phyloP scores from a whole-genome alignment of 1,140 invertebrate species.

The Drosophila yakuba region DNA sequence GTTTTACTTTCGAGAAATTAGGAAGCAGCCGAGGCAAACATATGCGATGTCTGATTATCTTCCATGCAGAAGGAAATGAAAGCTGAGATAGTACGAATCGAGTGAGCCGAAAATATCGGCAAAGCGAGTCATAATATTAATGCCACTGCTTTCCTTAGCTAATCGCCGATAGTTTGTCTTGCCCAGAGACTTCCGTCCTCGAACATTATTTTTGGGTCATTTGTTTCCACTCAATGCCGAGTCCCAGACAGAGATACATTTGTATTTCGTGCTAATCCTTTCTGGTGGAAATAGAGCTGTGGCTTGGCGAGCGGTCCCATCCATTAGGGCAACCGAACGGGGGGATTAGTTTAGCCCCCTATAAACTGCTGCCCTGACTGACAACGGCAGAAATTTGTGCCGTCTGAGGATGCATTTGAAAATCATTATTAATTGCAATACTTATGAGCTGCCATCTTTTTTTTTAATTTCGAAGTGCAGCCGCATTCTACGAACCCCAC shows the following conservation, averaged over 20 bases:
- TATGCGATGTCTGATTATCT: conserved; percentile 58
- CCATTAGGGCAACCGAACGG: conserved; percentile 65
- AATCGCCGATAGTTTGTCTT: conserved; percentile 72
- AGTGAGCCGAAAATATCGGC: conserved; percentile 13
- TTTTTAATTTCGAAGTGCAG: conserved; percentile 50
- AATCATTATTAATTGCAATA: conserved; percentile 80
- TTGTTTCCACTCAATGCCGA: conserved; percentile 48
- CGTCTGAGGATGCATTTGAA: conserved; percentile 44
- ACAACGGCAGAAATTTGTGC: conserved; percentile 46
- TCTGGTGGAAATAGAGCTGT: conserved; percentile 67
- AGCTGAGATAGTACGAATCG: neutral
- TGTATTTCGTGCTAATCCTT: conserved; percentile 75
- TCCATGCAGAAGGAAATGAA: neutral
- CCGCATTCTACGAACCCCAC: conserved; percentile 52
- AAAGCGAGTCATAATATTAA: conserved; percentile 50
- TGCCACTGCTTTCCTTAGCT: conserved; percentile 63
- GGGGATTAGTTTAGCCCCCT: conserved; percentile 42
- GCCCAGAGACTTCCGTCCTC: conserved; percentile 56
- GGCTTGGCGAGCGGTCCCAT: conserved; percentile 38
- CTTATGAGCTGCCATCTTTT: conserved; percentile 47
- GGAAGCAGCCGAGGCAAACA: conserved; percentile 45
- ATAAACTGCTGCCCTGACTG: conserved; percentile 50
- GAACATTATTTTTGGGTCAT: conserved; percentile 61
- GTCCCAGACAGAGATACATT: conserved; percentile 49
- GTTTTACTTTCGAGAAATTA: conserved; percentile 51